Percentiles rank a stretch among this genome's conserved stretches.
These are phyloP conservation scores for Drosophila cardini DNA, from an alignment of 1,140 invertebrate genomes.

Conservation along the genomic window DNA sequence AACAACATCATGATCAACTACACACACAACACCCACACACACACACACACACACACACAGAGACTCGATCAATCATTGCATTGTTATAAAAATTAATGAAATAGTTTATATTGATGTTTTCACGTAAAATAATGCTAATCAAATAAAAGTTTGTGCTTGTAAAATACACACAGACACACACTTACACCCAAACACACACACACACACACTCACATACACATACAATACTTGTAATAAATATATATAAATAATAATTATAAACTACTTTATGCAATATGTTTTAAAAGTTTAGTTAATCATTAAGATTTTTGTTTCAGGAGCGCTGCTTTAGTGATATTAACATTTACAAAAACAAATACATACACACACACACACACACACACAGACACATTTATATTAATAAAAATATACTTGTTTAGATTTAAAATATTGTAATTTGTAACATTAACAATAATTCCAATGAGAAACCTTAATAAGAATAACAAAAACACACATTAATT, in stretches of 20 bases:
- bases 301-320: slow-evolving; percentile 57
- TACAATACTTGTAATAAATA: slow-evolving; percentile 39
- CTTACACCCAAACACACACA: too few species aligned
- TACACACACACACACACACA: too few species aligned
- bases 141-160: slow-evolving; percentile 40
- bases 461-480: slow-evolving; percentile 19
- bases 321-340: slow-evolving; percentile 83
- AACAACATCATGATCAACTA: slow-evolving; percentile 23
- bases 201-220: too few species aligned
- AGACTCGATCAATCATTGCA: slow-evolving; percentile 44
- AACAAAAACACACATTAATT: slow-evolving; percentile 6
- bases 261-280: slow-evolving; percentile 41
- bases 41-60: slow-evolving; percentile 29
- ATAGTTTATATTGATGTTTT: slow-evolving; percentile 74
- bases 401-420: slow-evolving; percentile 64
- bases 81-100: slow-evolving; percentile 69
- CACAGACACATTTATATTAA: slow-evolving; percentile 43
- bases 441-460: slow-evolving; percentile 47
- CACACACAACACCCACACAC: slow-evolving; percentile 29
- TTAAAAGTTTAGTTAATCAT: slow-evolving; percentile 46
- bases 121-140: slow-evolving; percentile 45
- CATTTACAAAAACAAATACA: slow-evolving; percentile 67
- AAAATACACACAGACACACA: slow-evolving; percentile 32
- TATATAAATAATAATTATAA: slow-evolving; percentile 29
- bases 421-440: slow-evolving; percentile 54